These are phyloP conservation scores for Diglossa cyanea DNA, from an alignment of 2,797 vertebrate genomes.

Conservation along the genomic window DNA sequence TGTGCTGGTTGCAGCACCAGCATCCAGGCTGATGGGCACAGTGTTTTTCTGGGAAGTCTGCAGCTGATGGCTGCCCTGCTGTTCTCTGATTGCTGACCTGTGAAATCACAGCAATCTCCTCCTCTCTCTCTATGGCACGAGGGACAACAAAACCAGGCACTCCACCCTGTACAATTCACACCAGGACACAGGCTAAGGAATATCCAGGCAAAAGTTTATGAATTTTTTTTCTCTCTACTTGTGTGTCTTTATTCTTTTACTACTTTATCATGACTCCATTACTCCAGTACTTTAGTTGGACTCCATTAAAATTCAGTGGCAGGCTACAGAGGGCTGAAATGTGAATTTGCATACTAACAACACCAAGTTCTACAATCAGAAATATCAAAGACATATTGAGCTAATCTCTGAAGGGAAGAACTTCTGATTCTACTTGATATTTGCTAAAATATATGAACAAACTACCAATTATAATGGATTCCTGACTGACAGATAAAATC, in stretches of 20 bases:
- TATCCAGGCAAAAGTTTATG: background rate
- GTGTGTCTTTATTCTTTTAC: background rate
- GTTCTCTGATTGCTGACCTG: background rate
- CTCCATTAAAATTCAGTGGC: background rate
- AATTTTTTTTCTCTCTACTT: background rate
- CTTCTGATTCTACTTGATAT: conserved; percentile 7
- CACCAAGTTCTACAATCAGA: background rate
- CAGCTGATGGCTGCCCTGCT: background rate
- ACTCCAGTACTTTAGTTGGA: background rate
- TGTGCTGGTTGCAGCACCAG: background rate
- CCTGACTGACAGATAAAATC: conserved; percentile 32
- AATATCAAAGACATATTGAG: conserved; percentile 7
- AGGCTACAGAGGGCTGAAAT: background rate
- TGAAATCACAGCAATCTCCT: background rate
- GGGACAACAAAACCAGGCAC: background rate
- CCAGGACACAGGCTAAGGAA: background rate
- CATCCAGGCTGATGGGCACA: background rate
- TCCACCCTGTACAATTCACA: background rate
- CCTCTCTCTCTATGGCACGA: background rate
- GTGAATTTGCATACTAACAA: background rate
- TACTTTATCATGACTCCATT: background rate
- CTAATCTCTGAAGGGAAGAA: conserved; percentile 7
- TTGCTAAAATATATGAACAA: background rate
- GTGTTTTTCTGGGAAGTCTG: background rate
- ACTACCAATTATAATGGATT: background rate